Evolutionary conservation across 2,888 invertebrate species (phyloP).

Genomic region (Tachystola acroxantha): DNA sequence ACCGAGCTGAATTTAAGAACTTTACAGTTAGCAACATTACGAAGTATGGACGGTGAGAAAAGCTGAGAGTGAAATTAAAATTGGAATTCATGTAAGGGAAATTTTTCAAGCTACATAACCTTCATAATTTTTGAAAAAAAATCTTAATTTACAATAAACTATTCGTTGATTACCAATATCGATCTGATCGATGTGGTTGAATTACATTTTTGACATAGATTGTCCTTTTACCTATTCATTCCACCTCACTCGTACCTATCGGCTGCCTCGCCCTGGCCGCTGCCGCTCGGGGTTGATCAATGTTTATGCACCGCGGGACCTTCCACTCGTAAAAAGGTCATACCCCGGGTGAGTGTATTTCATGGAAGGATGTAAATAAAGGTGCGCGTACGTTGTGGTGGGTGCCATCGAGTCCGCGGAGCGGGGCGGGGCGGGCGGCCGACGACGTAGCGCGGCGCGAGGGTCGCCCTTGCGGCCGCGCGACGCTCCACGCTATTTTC

Average conservation of each 20-base stretch:
- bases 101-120: too few relatives aligned
- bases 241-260: slow-evolving; percentile 5
- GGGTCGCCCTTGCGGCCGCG: slow-evolving; percentile 71
- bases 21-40: too few relatives aligned
- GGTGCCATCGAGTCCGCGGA: slow-evolving; percentile 19
- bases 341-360: slow-evolving; percentile 43
- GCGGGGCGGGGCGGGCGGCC: slow-evolving; percentile 25
- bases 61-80: too few relatives aligned
- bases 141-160: too few relatives aligned
- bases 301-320: slow-evolving; percentile 32
- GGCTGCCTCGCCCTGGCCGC: slow-evolving; percentile 33
- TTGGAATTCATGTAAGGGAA: too few relatives aligned
- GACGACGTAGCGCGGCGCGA: slow-evolving; percentile 41
- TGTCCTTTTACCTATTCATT: too few relatives aligned
- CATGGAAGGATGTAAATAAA: slow-evolving; percentile 66
- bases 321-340: slow-evolving; percentile 50
- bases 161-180: too few relatives aligned
- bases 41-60: too few relatives aligned
- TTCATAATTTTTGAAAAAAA: too few relatives aligned
- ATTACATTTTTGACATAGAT: too few relatives aligned
- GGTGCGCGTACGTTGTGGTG: slow-evolving; percentile 44
- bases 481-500: slow-evolving; percentile 73
- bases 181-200: too few relatives aligned
- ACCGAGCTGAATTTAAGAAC: too few relatives aligned
- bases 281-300: slow-evolving; percentile 34